Evolutionary conservation across 1,140 invertebrate species (phyloP), one percentile per base, ranked within the genome.

Genomic region (Drosophila pandora): DNA sequence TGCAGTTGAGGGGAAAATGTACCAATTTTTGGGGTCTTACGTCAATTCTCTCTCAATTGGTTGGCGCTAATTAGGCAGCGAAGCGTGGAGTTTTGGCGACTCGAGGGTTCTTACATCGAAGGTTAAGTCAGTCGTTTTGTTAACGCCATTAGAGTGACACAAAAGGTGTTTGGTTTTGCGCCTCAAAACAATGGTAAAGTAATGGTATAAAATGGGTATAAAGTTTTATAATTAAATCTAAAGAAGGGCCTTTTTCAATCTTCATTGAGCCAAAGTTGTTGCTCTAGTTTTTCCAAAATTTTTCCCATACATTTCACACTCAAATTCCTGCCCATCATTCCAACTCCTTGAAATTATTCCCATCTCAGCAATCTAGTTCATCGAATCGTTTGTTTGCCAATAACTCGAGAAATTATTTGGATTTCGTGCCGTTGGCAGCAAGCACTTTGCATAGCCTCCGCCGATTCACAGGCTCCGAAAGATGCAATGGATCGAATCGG

Each of bases 21-120:
- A 72, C 68, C 78, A 87, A 85, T 87, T 81, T 78, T 63, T 64
- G 50, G 49, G 47, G 53, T 75, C 58, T 73, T 75, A 63, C 74
- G 68, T 78, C 78, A 78, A 87, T 81, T 67, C 43, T 10, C 72
- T 68, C 57, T 65, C 54, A 22, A 45, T 69, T 52, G 50, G 37
- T 34, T 47, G 32, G 58, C 52, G 68, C 69, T 85, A 88, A 88
- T 82, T 87, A 82, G 64, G 57, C 78, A 87, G 49, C 74, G 52
- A 63, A 82, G 64, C 81, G 70, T 81, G 52, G 52, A 81, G 59
- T 39, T 39, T 62, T 59, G 47, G n/a, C 12, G 32, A 54, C 34
- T 54, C 43, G 41, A 54, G 28, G 41, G 49, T 55, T 65, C 61
- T 54, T 23, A 17, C 13, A 23, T 54, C 64, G 48, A 65, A 54